Conservation (phyloP, 2,113 vertebrate genomes). For the Casuarius casuarius region DNA sequence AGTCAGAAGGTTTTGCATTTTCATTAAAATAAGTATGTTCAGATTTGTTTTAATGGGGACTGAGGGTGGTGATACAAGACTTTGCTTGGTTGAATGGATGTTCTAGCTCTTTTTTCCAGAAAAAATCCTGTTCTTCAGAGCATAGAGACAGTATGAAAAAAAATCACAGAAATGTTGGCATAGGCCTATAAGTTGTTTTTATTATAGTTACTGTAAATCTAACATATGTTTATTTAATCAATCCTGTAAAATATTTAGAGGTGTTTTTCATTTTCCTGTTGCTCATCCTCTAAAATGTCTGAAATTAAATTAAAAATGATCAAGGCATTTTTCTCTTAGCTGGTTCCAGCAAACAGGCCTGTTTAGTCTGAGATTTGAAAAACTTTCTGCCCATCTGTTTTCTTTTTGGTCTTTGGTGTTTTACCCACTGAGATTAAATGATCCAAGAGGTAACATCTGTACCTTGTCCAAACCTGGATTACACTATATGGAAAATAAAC, state of each 20-base stretch:
- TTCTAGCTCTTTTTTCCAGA: neutral
- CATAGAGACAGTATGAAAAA: neutral
- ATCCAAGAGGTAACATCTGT: constrained; percentile 41
- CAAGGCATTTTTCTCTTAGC: neutral
- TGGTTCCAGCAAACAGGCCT: constrained; percentile 21
- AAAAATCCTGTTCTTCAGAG: neutral
- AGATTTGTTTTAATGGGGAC: neutral
- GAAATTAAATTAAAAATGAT: neutral
- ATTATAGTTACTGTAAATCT: neutral
- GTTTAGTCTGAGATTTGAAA: constrained; percentile 45
- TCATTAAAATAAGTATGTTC: neutral
- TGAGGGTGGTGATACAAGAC: neutral
- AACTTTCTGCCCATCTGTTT: constrained; percentile 23
- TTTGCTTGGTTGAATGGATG: neutral
- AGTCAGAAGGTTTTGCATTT: neutral
- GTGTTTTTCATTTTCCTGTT: neutral
- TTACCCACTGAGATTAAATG: constrained; percentile 40
- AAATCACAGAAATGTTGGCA: neutral
- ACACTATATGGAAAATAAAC: neutral
- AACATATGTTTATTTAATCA: neutral
- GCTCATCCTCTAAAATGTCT: neutral
- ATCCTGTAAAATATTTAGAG: neutral
- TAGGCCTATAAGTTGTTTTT: neutral
- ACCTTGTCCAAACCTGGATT: constrained; percentile 36
- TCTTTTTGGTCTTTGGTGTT: constrained; percentile 14